phyloP scores from a whole-genome alignment of 2,888 invertebrate genomes.

The Sympetrum striolatum region DNA sequence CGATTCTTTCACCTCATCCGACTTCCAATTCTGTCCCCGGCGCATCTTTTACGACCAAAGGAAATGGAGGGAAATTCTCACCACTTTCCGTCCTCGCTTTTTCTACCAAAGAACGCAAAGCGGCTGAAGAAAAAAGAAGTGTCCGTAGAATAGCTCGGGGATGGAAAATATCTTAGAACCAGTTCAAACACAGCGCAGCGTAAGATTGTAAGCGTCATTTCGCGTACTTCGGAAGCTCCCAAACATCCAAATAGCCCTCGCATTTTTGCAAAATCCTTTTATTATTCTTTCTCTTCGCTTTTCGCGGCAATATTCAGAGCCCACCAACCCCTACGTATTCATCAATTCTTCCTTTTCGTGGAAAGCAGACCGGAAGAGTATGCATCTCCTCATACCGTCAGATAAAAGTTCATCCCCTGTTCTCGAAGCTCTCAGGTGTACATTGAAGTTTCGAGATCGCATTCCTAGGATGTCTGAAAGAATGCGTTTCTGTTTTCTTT shows the following conservation, averaged over 20 bases:
- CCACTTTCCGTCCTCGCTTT: background rate
- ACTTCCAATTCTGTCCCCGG: background rate
- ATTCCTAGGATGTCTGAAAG: too few species aligned
- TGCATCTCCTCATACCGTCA: background rate
- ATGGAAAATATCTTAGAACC: background rate
- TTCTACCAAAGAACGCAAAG: background rate
- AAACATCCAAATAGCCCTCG: background rate
- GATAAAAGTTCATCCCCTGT: background rate
- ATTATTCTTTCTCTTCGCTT: background rate
- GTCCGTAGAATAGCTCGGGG: background rate
- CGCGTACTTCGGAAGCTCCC: background rate
- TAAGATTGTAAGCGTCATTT: background rate
- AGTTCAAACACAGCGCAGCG: background rate
- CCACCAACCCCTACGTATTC: background rate
- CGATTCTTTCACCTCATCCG: background rate
- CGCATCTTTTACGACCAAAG: background rate
- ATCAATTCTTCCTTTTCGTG: background rate
- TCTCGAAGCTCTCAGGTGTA: too few species aligned
- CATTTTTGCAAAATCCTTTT: background rate
- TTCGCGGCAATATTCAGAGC: background rate
- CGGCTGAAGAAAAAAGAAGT: background rate
- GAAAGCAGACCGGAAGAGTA: background rate
- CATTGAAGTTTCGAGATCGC: too few species aligned
- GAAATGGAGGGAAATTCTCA: background rate
- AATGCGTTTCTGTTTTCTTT: too few species aligned